Conservation (phyloP, 2,888 invertebrate genomes). For the Crioceris asparagi region DNA sequence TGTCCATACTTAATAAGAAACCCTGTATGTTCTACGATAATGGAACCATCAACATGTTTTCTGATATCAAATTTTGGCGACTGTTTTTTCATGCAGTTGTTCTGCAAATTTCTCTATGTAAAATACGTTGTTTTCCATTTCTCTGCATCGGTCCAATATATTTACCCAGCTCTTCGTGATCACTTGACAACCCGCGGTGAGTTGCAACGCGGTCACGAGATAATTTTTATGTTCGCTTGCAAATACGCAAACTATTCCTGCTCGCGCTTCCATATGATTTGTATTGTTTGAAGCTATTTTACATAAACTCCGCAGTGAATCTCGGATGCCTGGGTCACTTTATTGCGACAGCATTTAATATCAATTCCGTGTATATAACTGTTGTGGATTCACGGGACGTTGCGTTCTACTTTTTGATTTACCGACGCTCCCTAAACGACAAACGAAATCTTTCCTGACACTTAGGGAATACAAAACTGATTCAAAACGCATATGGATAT, state of each 20-base stretch:
- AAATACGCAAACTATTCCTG: constrained; percentile 27
- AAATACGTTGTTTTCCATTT: constrained; percentile 25
- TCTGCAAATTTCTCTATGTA: constrained; percentile 18
- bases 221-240: constrained; percentile 24
- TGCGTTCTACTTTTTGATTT: too few relatives aligned
- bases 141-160: too few relatives aligned
- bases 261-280: constrained; percentile 26
- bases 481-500: too few relatives aligned
- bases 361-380: constrained; percentile 8
- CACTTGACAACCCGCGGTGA: constrained; percentile 24
- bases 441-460: too few relatives aligned
- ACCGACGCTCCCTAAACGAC: too few relatives aligned
- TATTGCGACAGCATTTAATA: constrained; percentile 3
- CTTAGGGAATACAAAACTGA: too few relatives aligned
- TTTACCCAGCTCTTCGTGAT: constrained; percentile 23
- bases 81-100: too few relatives aligned
- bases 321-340: constrained; percentile 14
- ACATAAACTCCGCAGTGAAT: constrained; percentile 24
- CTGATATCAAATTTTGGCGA: too few relatives aligned
- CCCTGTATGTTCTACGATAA: too few relatives aligned
- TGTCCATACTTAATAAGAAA: too few relatives aligned
- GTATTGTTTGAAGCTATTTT: constrained; percentile 24
- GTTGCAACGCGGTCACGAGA: constrained; percentile 25
- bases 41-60: too few relatives aligned
- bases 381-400: too few relatives aligned